Evolutionary conservation across 2,888 invertebrate genomes (phyloP).

Genomic region (Steinernema carpocapsae): DNA sequence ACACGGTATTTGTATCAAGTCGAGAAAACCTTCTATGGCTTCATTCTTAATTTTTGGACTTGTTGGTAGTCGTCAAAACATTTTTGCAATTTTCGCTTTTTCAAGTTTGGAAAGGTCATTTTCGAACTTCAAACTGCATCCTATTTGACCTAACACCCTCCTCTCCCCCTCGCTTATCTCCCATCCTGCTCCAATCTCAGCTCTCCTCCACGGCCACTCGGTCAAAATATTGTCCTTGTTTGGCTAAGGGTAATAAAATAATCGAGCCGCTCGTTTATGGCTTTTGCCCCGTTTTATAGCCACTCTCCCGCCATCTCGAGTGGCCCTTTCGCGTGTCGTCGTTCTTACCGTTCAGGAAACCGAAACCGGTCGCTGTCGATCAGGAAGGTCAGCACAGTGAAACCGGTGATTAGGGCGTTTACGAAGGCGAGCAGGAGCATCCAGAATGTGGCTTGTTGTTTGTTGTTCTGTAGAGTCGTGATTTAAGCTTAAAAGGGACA

Average conservation of each 20-base stretch:
- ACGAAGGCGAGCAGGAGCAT: conserved; percentile 90
- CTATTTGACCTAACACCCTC: no score
- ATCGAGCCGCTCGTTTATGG: not conserved
- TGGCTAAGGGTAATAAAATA: conserved; percentile 19
- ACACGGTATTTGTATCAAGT: no score
- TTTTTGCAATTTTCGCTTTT: no score
- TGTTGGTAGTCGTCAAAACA: no score
- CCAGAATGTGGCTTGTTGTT: conserved; percentile 75
- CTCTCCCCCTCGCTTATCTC: not conserved
- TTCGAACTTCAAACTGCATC: no score
- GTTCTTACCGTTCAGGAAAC: conserved; percentile 83
- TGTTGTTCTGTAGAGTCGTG: conserved; percentile 42
- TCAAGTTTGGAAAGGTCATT: no score
- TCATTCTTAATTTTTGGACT: no score
- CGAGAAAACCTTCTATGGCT: no score
- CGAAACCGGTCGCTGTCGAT: conserved; percentile 93
- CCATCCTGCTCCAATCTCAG: not conserved
- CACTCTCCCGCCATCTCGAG: not conserved
- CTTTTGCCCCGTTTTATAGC: conserved; percentile 14
- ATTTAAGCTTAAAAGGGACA: no score
- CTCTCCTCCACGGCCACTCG: no score
- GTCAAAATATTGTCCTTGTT: conserved; percentile 30
- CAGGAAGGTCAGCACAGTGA: conserved; percentile 81
- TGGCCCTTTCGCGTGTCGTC: not conserved
- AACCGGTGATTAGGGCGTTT: conserved; percentile 87